Evolutionary conservation across 2,888 invertebrate species (phyloP), one percentile per base, ranked within the genome.

Genomic region (Bugulina stolonifera): DNA sequence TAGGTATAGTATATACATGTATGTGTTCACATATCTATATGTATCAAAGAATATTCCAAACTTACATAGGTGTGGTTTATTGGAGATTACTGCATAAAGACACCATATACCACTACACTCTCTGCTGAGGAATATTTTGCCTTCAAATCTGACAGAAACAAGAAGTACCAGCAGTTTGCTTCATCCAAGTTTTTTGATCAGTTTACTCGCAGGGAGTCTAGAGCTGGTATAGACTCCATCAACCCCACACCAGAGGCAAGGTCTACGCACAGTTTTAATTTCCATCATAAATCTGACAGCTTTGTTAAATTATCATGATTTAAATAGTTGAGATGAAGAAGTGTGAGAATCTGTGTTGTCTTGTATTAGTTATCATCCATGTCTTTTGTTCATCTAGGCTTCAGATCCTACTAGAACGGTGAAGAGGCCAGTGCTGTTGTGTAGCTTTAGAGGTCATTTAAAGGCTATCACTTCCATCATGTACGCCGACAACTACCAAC

Each of bases 391-490:
- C n/a, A n/a, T n/a, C n/a, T n/a, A 64, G 64, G 64, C 64, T 14
- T 64, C 64, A 29, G 75, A 78, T 14, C 79, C 80, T 1, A 72
- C 76, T 14, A 72, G 29, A 22, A 80, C 79, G 1, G 54, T 79
- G 29, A 75, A 75, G 57, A 76, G 74, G 52, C 82, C 82, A 0
- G 74, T 75, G 5, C 77, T 81, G 27, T 76, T 83, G 34, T 82
- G 79, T 74, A 79, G 79, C n/a, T 89, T 89, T 81, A 75, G 79
- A 77, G 92, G 88, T 0, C 93, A 93, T 80, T 84, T 89, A 71
- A 88, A 88, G 81, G 87, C 90, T 72, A 86, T 93, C 78, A 89
- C 89, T 77, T 86, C 88, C 72, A 81, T 93, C 72, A 87, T 88
- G 34, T 91, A 89, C 80, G 87, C 92, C 73, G 88, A 90, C 76